Base-by-base conservation (phyloP, 2,797 vertebrate genomes). In the Scyliorhinus canicula region DNA sequence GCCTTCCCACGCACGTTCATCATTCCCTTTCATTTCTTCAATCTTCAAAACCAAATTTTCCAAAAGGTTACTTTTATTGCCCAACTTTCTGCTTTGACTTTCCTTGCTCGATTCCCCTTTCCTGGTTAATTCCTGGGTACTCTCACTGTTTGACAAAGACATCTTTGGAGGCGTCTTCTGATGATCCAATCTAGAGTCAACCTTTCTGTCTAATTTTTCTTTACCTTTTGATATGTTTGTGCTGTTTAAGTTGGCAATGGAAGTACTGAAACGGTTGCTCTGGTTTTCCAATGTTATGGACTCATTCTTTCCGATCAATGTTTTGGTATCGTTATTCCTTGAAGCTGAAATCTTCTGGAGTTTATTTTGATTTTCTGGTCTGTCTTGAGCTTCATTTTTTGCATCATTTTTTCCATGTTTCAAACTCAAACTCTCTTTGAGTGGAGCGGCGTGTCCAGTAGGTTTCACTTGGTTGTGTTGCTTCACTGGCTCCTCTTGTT, bases 21-120 rank as follows among this genome's bases (percentile, higher is more conserved):
- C 88, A 40, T 44, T 91, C 44, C 60, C 88, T 91, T 91, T 65
- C 21, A 91, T 26, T 44, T 91, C 63, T 91, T 91, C 88, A 65
- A 11, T 44, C 88, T 91, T 91, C 11, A 91, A 28, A 91, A 44
- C n/a, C 24, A n/a, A 44, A 91, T 91, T 63, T 91, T 91, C 88
- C 21, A 55, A 24, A 91, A 24, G 44, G n/a, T 65, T 65, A 44
- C 7, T 91, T 65, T 91, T 44, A 91, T 21, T 65, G 65, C 60
- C 88, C n/a, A 40, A 63, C 16, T 91, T 91, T 65, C 88, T 91
- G 60, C 40, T 40, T 44, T 91, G 57, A 26, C 60, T 44, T 91
- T 91, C 88, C 57, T 91, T 91, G 60, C 65, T 65, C 7, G 65
- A 11, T 44, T 91, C 57, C n/a, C 60, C 88, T 65, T 44, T 65